A percentile compares a stretch with the other conserved stretches of the same genome.
phyloP scores from a whole-genome alignment of 2,113 vertebrate species.

The Cepphus grylle region DNA sequence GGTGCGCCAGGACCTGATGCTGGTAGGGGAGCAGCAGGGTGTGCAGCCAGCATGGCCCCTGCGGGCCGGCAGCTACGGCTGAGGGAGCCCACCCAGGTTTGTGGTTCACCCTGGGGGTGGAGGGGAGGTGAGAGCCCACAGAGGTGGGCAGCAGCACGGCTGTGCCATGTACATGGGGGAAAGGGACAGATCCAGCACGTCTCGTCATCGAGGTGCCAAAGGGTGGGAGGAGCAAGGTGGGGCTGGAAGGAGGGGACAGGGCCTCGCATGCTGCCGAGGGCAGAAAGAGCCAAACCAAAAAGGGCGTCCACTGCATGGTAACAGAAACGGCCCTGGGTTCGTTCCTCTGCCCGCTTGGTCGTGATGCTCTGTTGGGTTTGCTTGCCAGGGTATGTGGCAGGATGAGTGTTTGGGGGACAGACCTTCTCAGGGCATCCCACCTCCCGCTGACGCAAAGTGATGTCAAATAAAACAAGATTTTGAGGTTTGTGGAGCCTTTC shows the following conservation, averaged over 20 bases:
- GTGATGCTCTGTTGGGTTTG: neutral
- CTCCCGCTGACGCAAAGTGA: neutral
- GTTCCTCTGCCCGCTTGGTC: rapidly evolving
- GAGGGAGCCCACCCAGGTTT: neutral
- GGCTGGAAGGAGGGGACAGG: neutral
- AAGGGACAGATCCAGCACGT: rapidly evolving
- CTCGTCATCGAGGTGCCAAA: neutral
- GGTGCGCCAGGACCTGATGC: rapidly evolving
- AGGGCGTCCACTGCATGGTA: rapidly evolving
- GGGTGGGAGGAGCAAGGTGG: neutral
- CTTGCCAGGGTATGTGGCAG: neutral
- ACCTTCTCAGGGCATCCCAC: neutral
- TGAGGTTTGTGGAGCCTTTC: neutral
- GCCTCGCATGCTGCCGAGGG: neutral
- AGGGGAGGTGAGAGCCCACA: rapidly evolving
- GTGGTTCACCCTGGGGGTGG: too few relatives aligned
- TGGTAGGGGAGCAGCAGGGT: neutral
- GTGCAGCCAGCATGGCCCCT: rapidly evolving
- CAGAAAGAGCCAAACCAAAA: neutral
- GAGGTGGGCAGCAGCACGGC: neutral
- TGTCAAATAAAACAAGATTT: neutral
- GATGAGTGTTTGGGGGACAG: neutral
- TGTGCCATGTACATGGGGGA: rapidly evolving
- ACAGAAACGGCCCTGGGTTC: rapidly evolving
- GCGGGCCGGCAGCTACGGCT: neutral